Conservation (phyloP, 2,888 invertebrate genomes). For the Isoperla grammatica region DNA sequence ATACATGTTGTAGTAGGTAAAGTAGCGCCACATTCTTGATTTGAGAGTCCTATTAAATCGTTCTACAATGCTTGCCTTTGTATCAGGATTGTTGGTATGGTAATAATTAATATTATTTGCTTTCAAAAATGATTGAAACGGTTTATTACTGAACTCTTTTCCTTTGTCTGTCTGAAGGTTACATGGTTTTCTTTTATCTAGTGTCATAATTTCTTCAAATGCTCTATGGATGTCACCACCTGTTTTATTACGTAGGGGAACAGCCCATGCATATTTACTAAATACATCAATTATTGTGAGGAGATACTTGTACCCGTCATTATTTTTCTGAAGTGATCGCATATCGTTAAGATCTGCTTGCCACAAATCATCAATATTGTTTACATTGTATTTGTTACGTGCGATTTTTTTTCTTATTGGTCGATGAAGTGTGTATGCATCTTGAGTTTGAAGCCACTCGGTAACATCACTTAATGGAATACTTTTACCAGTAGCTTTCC, state of each 20-base stretch:
- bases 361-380: constrained; percentile 31
- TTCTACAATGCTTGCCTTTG: constrained; percentile 38
- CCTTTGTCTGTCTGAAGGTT: background rate
- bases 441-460: constrained; percentile 27
- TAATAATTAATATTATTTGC: constrained; percentile 31
- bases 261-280: constrained; percentile 32
- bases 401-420: constrained; percentile 22
- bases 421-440: constrained; percentile 29
- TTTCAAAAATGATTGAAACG: background rate
- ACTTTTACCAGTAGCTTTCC: constrained; percentile 19
- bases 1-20: too few relatives aligned
- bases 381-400: constrained; percentile 23
- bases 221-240: constrained; percentile 13
- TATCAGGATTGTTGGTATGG: constrained; percentile 34
- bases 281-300: constrained; percentile 32
- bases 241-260: constrained; percentile 32
- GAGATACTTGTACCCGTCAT: constrained; percentile 27
- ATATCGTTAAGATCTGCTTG: constrained; percentile 27
- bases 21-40: constrained; percentile 35
- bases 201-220: background rate
- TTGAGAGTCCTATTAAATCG: constrained; percentile 38
- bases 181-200: background rate
- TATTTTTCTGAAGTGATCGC: constrained; percentile 21
- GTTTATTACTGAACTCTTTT: background rate
- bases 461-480: background rate